phyloP scores from a whole-genome alignment of 2,113 vertebrate genomes.

The Sturnus vulgaris region DNA sequence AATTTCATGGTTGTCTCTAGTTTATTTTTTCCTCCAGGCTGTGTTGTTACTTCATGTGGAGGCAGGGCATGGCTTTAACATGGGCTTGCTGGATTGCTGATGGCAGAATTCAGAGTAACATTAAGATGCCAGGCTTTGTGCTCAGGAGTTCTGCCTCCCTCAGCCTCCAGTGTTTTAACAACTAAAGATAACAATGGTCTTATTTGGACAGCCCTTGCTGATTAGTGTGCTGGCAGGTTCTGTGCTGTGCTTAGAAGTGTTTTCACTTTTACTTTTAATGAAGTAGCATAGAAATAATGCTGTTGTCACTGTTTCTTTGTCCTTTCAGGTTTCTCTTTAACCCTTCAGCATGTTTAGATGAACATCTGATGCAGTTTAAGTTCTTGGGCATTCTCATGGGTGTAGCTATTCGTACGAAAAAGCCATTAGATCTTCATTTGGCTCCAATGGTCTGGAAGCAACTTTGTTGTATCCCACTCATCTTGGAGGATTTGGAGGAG shows the following conservation, averaged over 20 bases:
- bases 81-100: background rate
- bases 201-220: background rate
- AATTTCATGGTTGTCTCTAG: background rate
- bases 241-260: background rate
- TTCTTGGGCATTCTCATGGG: conserved; percentile 87
- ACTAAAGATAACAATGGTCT: background rate
- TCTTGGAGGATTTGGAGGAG: conserved; percentile 84
- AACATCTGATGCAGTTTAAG: conserved; percentile 85
- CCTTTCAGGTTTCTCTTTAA: conserved; percentile 81
- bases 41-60: background rate
- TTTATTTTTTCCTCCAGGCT: background rate
- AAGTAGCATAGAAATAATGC: background rate
- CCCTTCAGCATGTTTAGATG: conserved; percentile 81
- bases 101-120: background rate
- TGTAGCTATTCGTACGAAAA: conserved; percentile 87
- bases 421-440: conserved; percentile 84
- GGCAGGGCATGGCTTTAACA: background rate
- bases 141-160: background rate
- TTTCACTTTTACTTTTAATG: background rate
- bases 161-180: background rate
- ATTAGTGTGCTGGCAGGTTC: background rate
- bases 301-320: background rate
- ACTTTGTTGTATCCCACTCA: conserved; percentile 84
- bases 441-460: conserved; percentile 87
- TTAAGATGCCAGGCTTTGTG: background rate